Conservation (phyloP, 2,888 invertebrate species). For the Alviniconcha strummeri region DNA sequence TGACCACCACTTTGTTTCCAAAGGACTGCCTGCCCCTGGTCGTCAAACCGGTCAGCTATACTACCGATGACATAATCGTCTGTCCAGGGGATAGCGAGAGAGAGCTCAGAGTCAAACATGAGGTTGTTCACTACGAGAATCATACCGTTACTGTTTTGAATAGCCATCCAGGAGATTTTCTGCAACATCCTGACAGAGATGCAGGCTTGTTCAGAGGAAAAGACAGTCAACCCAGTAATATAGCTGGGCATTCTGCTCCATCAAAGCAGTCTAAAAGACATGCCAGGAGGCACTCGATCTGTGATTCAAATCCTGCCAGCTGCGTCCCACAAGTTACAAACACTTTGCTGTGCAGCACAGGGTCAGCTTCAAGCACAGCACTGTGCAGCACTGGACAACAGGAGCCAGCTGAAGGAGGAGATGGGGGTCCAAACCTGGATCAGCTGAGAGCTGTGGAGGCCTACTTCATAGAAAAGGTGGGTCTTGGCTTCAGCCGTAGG, state of each 20-base stretch:
- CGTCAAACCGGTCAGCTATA: constrained; percentile 8
- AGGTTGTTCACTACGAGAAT: not conserved
- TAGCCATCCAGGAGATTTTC: too few relatives aligned
- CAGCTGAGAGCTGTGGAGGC: constrained; percentile 37
- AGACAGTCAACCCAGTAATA: too few relatives aligned
- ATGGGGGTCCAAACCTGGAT: constrained; percentile 27
- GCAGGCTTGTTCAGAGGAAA: too few relatives aligned
- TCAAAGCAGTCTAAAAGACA: not conserved
- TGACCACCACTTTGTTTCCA: not conserved
- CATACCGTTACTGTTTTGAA: not conserved
- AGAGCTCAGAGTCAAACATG: not conserved
- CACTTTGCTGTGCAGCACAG: not conserved
- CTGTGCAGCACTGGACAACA: not conserved
- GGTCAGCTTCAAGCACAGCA: not conserved
- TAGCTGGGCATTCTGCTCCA: too few relatives aligned
- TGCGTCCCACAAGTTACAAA: not conserved
- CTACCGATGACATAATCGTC: constrained; percentile 19
- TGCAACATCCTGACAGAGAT: too few relatives aligned
- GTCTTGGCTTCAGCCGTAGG: constrained; percentile 8
- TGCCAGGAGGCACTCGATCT: not conserved
- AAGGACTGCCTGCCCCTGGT: not conserved
- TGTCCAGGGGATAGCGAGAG: not conserved
- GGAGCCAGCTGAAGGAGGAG: not conserved
- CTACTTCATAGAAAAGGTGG: constrained; percentile 35
- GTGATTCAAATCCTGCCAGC: not conserved